phyloP scores from a whole-genome alignment of 92 coral and sea anemone genomes.

The Zoanthus sociatus region DNA sequence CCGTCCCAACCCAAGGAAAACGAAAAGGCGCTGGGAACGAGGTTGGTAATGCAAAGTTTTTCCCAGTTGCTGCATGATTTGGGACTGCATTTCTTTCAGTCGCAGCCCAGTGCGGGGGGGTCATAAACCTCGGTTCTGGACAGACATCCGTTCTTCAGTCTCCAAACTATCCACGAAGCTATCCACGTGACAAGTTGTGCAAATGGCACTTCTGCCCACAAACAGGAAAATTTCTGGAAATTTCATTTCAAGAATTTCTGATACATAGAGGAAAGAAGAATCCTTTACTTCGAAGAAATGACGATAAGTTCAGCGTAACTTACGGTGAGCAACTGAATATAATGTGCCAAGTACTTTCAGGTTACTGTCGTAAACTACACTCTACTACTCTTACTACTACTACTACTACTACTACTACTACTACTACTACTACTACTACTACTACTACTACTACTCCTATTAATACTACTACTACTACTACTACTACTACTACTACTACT shows the following conservation, averaged over 20 bases:
- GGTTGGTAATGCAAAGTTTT: no score
- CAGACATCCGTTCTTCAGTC: conserved; percentile 19
- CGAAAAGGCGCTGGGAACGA: no score
- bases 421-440: no score
- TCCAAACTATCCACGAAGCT: conserved; percentile 29
- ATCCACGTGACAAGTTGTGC: conserved; percentile 34
- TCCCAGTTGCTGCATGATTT: no score
- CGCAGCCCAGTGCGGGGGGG: conserved; percentile 2
- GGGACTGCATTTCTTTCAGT: not conserved
- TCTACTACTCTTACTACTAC: no score
- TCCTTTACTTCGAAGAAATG: conserved; percentile 29
- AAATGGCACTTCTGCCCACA: conserved; percentile 27
- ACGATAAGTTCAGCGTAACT: conserved; percentile 26
- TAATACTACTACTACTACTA: no score
- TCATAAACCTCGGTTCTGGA: not conserved
- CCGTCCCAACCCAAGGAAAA: no score
- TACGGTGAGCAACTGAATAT: not conserved
- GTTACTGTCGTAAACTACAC: not conserved
- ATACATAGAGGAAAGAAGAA: conserved; percentile 31
- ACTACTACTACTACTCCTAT: no score
- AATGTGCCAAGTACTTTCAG: not conserved
- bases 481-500: no score
- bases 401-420: no score
- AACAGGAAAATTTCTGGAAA: conserved; percentile 19
- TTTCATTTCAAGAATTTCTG: conserved; percentile 18